Base-by-base conservation (phyloP, 2,888 invertebrate genomes). In the Stomorhina lunata region DNA sequence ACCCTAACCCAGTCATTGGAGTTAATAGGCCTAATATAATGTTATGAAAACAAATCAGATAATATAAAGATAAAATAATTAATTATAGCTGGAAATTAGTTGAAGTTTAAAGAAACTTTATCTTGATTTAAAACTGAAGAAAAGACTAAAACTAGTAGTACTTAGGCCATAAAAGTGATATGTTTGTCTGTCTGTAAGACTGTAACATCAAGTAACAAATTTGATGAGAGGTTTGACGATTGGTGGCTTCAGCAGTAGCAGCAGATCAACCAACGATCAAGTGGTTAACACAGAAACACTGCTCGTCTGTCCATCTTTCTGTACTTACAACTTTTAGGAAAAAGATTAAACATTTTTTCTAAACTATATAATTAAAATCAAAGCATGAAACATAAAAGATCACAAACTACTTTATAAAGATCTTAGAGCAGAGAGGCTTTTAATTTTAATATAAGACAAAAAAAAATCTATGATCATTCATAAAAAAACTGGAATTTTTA, bases 81-180 rank as follows among this genome's bases (percentile, higher is more conserved):
- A 89, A 89, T 89, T 89, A 89, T 87, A 86, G 85, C 88, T 88
- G 87, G 86, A 89, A 89, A 89, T 89, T 89, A 89, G 89, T 87
- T 86, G 80, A 69, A 78, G 68, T 68, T 77, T 15, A 40, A 50
- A 40, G 17, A 29, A 71, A 75, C 55, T 84, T 86, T 86, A 89
- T 89, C 89, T 89, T 87, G 88, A 89, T 89, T 80, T 81, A 81
- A 25, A 59, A 32, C 5, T 15, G 34, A 53, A 77, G 45, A 25
- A 78, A 82, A n/a, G n/a, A n/a, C n/a, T 69, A 69, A 82, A 65
- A 78, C 69, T 79, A 40, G 78, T 82, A 82, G 73, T 82, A 48
- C 27, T 20, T 4, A 7, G 34, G 12, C 20, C 9, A 27, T 27
- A 27, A 29, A 40, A 15, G n/a, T 2, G 5, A n/a, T n/a, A 9